These are phyloP conservation scores for Leptothorax acervorum DNA, from an alignment of 2,888 invertebrate genomes.

Conservation along the genomic window DNA sequence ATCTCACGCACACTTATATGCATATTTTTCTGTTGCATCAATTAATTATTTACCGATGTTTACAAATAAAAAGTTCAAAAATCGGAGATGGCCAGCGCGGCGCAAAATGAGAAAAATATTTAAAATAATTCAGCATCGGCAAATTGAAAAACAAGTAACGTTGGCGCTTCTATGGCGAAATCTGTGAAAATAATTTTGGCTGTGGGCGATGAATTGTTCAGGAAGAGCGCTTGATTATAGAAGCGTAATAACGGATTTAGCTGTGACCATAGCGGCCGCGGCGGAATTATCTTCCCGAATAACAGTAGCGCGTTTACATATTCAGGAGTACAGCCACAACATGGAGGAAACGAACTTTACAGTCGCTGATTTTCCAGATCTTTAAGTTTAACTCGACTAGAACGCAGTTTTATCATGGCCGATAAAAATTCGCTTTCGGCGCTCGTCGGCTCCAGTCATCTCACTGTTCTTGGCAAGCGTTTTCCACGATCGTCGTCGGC, in stretches of 20 bases:
- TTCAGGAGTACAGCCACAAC: constrained; percentile 34
- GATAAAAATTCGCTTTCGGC: constrained; percentile 62
- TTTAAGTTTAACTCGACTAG: constrained; percentile 59
- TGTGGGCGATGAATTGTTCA: constrained; percentile 22
- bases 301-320: constrained; percentile 42
- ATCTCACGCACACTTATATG: background rate
- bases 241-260: constrained; percentile 41
- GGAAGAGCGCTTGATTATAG: constrained; percentile 24
- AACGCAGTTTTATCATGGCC: constrained; percentile 52
- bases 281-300: constrained; percentile 44
- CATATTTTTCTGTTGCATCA: background rate
- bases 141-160: background rate
- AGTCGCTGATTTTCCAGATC: constrained; percentile 38
- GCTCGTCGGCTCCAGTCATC: constrained; percentile 15
- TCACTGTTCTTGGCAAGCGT: constrained; percentile 29
- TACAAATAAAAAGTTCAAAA: background rate
- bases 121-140: background rate
- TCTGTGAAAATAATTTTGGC: constrained; percentile 22
- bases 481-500: constrained; percentile 9
- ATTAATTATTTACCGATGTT: background rate
- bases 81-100: background rate
- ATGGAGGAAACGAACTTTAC: background rate
- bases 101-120: constrained; percentile 4
- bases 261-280: background rate
- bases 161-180: background rate